phyloP scores from a whole-genome alignment of 2,797 vertebrate species.

The Sarcoramphus papa region DNA sequence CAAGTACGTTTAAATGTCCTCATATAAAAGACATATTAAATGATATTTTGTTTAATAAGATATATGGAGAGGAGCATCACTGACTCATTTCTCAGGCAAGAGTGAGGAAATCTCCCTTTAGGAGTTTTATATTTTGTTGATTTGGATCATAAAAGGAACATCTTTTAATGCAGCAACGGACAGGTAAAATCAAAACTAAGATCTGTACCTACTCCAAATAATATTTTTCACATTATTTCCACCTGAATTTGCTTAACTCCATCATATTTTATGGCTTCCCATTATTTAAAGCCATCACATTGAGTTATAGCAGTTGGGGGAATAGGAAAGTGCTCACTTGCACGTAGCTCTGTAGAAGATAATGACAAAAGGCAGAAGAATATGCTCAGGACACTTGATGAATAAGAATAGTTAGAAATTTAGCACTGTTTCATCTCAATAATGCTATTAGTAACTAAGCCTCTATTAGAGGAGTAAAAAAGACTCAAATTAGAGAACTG shows the following conservation, averaged over 20 bases:
- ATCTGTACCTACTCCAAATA: neutral
- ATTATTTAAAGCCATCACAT: constrained; percentile 4
- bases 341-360: neutral
- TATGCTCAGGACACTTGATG: neutral
- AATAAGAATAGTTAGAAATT: neutral
- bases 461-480: neutral
- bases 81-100: constrained; percentile 12
- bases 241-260: constrained; percentile 54
- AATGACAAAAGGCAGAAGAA: constrained; percentile 10
- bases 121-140: neutral
- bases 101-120: neutral
- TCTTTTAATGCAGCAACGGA: neutral
- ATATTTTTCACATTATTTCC: constrained; percentile 52
- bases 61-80: neutral
- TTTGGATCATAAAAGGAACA: neutral
- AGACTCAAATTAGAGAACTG: neutral
- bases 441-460: neutral
- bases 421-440: constrained; percentile 21
- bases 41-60: constrained; percentile 28
- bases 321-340: neutral
- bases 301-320: constrained; percentile 24
- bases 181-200: constrained; percentile 40
- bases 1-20: neutral
- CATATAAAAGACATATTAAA: neutral
- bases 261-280: constrained; percentile 19